phyloP scores from a whole-genome alignment of 2,113 vertebrate species.

The Salminus brasiliensis region DNA sequence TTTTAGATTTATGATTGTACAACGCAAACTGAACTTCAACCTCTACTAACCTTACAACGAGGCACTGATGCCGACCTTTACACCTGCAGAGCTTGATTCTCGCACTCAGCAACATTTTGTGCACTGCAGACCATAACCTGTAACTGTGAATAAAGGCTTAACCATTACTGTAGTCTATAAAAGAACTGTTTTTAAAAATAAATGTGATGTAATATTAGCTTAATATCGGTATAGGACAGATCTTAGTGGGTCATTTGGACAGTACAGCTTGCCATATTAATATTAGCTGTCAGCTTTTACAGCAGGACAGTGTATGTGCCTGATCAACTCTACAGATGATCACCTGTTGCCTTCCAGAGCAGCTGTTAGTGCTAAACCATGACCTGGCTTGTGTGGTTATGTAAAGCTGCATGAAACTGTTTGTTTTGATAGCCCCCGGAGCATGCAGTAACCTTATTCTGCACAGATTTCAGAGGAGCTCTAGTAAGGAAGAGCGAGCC shows the following conservation, averaged over 20 bases:
- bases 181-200: not conserved
- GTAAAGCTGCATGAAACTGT: not conserved
- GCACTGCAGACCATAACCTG: not conserved
- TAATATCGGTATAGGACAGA: not conserved
- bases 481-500: not conserved
- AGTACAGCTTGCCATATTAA: not conserved
- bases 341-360: not conserved
- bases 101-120: constrained; percentile 11
- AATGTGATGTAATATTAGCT: not conserved
- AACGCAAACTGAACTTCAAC: constrained; percentile 64
- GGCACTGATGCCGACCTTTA: constrained; percentile 62
- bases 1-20: not conserved
- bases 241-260: not conserved
- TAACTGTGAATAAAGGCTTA: not conserved
- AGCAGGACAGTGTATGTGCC: not conserved
- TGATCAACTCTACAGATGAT: constrained; percentile 2
- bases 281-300: not conserved
- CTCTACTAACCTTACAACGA: constrained; percentile 59
- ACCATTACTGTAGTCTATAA: not conserved
- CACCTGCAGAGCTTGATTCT: constrained; percentile 28
- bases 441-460: not conserved
- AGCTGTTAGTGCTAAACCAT: not conserved
- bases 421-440: constrained; percentile 9
- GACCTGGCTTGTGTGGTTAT: constrained; percentile 17
- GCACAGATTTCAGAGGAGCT: constrained; percentile 1